Base-by-base conservation (phyloP, 1,140 invertebrate genomes). In the Anthonomus grandis region DNA sequence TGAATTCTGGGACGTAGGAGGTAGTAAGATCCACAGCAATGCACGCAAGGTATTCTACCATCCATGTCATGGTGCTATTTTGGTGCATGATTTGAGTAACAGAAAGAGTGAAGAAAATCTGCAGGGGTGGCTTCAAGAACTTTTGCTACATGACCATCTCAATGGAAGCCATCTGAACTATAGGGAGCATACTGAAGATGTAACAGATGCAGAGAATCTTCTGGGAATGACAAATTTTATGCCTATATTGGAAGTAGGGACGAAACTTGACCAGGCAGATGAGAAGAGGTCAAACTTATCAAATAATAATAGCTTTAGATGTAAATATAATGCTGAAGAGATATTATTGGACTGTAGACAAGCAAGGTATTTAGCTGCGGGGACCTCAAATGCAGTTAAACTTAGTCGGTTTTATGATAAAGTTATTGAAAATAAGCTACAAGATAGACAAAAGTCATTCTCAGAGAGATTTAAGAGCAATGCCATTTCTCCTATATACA, bases 1-100 rank as follows among this genome's bases (percentile, higher is more conserved):
- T 34, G 95, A 98, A 78, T 78, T 98, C 18, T 98, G 94, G 87
- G 96, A 98, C 73, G 83, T 98, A 56, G 96, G 95, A 13, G 95
- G 95, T 12, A 95, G 92, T 60, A 85, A 89, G 64, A 91, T 83
- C 67, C 95, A 98, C 73, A 83, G 87, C 70, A 95, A 95, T 74
- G 89, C 92, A 12, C 80, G 95, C 70, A 82, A 86, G 60, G 90
- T 97, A 12, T 98, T 98, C 76, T 97, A 97, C 72, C 86, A 89
- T 70, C 86, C 89, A 25, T 89, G 91, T 57, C 90, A 98, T 81
- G 96, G 95, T 89, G 78, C 67, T 50, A 65, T 69, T 66, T 77
- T 98, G 39, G 93, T 97, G 9, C 94, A 98, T 78, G 96, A 98
- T 78, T 80, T 97, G 63, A 95, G 91, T 18, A 98, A 98, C 74